phyloP scores from a whole-genome alignment of 2,797 vertebrate species.

The Anguilla pacifica region DNA sequence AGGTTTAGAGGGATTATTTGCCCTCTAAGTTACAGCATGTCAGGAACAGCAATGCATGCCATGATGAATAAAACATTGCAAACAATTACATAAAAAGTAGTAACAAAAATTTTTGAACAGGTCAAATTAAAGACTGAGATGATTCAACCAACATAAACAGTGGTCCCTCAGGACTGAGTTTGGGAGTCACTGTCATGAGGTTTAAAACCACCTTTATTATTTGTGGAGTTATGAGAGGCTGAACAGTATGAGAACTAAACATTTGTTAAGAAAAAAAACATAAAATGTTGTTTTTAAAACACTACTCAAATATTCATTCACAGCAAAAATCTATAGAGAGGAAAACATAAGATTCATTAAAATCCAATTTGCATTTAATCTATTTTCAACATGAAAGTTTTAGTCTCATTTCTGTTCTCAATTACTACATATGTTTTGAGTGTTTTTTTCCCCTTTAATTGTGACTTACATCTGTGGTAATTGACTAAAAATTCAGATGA shows the following conservation, averaged over 20 bases:
- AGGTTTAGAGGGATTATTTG: not conserved
- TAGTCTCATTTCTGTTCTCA: conserved; percentile 11
- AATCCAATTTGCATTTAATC: conserved; percentile 19
- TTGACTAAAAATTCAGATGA: not conserved
- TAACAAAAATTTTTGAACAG: no score
- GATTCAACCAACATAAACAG: not conserved
- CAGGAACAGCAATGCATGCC: no score
- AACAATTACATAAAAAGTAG: not conserved
- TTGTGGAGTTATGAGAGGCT: not conserved
- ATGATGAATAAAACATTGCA: not conserved
- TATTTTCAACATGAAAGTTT: conserved; percentile 4
- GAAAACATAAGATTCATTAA: conserved; percentile 6
- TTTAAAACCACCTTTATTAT: not conserved
- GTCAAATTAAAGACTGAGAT: not conserved
- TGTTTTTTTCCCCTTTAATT: conserved; percentile 9
- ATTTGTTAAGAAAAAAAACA: not conserved
- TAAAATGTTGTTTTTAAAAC: not conserved
- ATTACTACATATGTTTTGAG: not conserved
- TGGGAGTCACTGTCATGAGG: not conserved
- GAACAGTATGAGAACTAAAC: not conserved
- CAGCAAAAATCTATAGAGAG: not conserved
- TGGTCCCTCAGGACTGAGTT: no score
- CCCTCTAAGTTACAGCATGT: no score
- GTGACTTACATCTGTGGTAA: conserved; percentile 15
- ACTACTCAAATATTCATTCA: not conserved